phyloP scores from a whole-genome alignment of 2,888 invertebrate species.

The Eupithecia subumbrata region DNA sequence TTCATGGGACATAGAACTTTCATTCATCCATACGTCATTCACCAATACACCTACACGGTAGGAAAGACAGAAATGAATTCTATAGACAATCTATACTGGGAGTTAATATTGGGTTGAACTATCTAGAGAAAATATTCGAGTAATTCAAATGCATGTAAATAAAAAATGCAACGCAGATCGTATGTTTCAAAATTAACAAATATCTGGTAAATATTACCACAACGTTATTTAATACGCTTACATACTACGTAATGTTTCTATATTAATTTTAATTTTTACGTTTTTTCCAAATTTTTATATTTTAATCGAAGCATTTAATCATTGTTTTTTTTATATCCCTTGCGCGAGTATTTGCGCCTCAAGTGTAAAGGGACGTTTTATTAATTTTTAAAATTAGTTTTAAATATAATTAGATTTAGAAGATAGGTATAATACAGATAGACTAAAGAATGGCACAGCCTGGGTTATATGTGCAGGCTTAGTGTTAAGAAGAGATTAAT shows the following conservation, averaged over 20 bases:
- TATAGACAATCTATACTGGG: conserved; percentile 39
- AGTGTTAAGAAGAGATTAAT: conserved; percentile 32
- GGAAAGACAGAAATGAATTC: conserved; percentile 57
- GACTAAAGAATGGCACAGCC: conserved; percentile 71
- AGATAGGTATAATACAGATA: conserved; percentile 61
- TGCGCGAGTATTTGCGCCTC: conserved; percentile 41
- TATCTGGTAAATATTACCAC: conserved; percentile 45
- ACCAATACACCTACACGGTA: conserved; percentile 65
- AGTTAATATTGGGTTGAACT: conserved; percentile 41
- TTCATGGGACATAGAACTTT: conserved; percentile 28
- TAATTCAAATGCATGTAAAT: conserved; percentile 46
- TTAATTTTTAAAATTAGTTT: conserved; percentile 44
- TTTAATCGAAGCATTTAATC: conserved; percentile 61
- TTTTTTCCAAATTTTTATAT: conserved; percentile 38
- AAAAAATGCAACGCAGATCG: conserved; percentile 45
- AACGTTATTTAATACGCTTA: conserved; percentile 53
- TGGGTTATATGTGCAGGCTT: conserved; percentile 47
- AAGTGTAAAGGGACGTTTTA: conserved; percentile 42
- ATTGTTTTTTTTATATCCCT: conserved; percentile 57
- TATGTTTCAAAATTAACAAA: conserved; percentile 19
- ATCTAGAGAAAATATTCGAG: conserved; percentile 58
- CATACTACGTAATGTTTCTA: conserved; percentile 58
- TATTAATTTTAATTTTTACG: conserved; percentile 46
- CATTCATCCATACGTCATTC: conserved; percentile 39
- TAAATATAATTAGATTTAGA: conserved; percentile 49